Percentiles rank a stretch among this genome's conserved stretches.
phyloP scores from a whole-genome alignment of 1,140 invertebrate species.

The Brachionus sp. region DNA sequence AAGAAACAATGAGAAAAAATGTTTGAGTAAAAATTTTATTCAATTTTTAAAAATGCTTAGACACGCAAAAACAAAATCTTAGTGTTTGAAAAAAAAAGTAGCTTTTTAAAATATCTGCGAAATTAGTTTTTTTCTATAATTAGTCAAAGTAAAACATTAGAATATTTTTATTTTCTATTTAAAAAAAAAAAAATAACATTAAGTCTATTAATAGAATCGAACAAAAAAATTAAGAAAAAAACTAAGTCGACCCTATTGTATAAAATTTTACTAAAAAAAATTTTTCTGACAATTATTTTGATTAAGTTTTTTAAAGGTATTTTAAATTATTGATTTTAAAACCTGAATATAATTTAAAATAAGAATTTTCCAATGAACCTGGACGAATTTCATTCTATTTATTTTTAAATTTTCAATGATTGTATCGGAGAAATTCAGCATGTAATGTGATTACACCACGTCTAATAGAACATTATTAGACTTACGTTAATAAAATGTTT shows the following conservation, averaged over 20 bases:
- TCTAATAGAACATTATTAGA: not conserved
- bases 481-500: not conserved
- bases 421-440: not conserved
- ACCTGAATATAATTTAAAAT: not conserved
- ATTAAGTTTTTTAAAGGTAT: not conserved
- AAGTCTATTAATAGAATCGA: not conserved
- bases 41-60: slow-evolving; percentile 3
- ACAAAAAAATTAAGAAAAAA: not conserved
- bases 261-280: not conserved
- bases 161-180: not conserved
- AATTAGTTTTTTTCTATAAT: not conserved
- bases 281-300: not conserved
- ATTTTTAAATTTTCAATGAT: not conserved
- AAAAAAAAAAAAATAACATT: not conserved
- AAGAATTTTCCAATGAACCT: not conserved
- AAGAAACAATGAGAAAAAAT: not conserved
- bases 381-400: not conserved
- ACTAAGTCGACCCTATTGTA: not conserved
- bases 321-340: not conserved
- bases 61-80: not conserved
- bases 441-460: not conserved
- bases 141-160: not conserved
- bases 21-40: not conserved
- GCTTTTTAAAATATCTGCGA: not conserved
- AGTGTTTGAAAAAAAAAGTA: not conserved